These are phyloP conservation scores for Fringilla coelebs DNA, from an alignment of 2,797 vertebrate species.

Conservation along the genomic window DNA sequence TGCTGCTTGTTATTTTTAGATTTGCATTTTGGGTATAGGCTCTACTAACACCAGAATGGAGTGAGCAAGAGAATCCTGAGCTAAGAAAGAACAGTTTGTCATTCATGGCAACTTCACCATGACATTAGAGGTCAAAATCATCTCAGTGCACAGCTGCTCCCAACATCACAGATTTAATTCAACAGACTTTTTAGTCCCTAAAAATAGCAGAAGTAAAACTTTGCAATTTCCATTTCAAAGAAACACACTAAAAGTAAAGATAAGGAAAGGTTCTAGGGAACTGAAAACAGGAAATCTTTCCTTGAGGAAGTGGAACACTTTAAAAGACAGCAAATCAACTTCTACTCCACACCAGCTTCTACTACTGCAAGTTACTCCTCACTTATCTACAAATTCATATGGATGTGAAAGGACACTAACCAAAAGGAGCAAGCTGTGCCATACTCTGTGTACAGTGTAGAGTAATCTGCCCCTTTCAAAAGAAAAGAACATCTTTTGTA, in stretches of 20 bases:
- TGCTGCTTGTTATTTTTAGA: background rate
- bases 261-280: background rate
- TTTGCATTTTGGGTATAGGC: background rate
- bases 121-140: background rate
- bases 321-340: background rate
- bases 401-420: background rate
- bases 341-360: background rate
- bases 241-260: background rate
- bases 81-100: background rate
- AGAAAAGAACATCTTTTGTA: background rate
- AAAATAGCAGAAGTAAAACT: background rate
- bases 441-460: background rate
- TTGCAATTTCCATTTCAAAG: background rate
- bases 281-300: background rate
- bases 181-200: background rate
- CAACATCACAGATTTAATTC: background rate
- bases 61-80: background rate
- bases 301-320: background rate
- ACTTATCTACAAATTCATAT: background rate
- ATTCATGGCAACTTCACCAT: background rate
- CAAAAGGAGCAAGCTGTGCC: background rate
- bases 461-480: background rate
- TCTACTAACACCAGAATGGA: background rate
- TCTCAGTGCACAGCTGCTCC: background rate
- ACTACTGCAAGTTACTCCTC: background rate